Base-by-base conservation (phyloP, 1,140 invertebrate species). In the Caenorhabditis elegans region DNA sequence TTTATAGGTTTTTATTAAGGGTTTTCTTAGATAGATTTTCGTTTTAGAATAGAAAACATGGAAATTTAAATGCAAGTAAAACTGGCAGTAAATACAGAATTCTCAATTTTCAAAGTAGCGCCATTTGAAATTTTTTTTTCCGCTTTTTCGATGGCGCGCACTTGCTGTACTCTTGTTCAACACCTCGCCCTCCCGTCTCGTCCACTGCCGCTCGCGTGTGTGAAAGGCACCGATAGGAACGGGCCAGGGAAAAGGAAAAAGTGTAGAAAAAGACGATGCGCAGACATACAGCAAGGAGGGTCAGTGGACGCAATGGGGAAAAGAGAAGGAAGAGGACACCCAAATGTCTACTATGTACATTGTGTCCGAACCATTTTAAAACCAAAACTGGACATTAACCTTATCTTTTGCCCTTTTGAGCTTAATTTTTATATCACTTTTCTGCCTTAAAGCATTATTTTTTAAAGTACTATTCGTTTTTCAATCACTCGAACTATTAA, bases 141-240 rank as follows among this genome's bases (percentile, higher is more conserved):
- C n/a, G n/a, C n/a, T n/a, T 34, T 36, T n/a, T 6, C 55, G 5
- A n/a, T 39, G 13, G 60, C 19, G 60, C 60, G 60, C 10, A 70
- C 28, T 70, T 70, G 8, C 60, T 6, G 6, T 10, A 3, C 34
- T 34, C 26, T n/a, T 70, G 60, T n/a, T 70, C 60, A 39, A 22
- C 60, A 70, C 31, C n/a, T 60, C 53, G 53, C 28, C 28, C 6
- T 60, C 28, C 34, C 34, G 60, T 70, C 60, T 70, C 60, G 60
- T 31, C 60, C 60, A 70, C 60, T 70, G 36, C 34, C 60, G 60
- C 60, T 70, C 60, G 8, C 34, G 8, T 22, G 6, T 60, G 53
- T 60, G 53, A 60, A 60, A 70, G 60, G 60, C 60, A 70, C 60
- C 60, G 60, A 70, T 70, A 70, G 60, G 60, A 70, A 70, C 60